phyloP scores from a whole-genome alignment of 2,797 vertebrate species.

The Nasua narica region DNA sequence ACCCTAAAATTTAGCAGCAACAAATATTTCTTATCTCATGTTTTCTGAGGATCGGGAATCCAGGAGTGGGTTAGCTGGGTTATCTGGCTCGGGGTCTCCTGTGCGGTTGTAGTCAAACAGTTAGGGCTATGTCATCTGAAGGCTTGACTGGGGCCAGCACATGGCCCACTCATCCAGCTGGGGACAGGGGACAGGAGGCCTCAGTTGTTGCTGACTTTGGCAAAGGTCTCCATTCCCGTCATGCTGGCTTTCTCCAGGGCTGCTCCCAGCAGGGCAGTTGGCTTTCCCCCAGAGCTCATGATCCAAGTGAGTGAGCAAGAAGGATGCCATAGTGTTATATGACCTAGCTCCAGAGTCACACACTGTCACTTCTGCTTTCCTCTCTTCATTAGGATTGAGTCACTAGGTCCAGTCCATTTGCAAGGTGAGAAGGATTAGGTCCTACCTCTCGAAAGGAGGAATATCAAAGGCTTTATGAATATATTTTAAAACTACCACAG shows the following conservation, averaged over 20 bases:
- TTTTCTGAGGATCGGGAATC: neutral
- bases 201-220: neutral
- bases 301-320: neutral
- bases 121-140: neutral
- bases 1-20: neutral
- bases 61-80: neutral
- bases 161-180: accelerated
- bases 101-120: neutral
- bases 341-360: neutral
- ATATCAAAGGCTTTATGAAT: neutral
- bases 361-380: neutral
- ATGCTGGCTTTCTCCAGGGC: neutral
- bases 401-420: neutral
- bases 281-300: neutral
- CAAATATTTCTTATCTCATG: neutral
- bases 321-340: neutral
- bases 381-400: neutral
- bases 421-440: neutral
- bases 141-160: neutral
- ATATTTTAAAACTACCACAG: neutral
- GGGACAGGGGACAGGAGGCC: accelerated
- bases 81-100: neutral
- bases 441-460: neutral
- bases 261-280: neutral
- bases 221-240: neutral